Base-by-base conservation (phyloP, 2,797 vertebrate species). In the Oreochromis mossambicus region DNA sequence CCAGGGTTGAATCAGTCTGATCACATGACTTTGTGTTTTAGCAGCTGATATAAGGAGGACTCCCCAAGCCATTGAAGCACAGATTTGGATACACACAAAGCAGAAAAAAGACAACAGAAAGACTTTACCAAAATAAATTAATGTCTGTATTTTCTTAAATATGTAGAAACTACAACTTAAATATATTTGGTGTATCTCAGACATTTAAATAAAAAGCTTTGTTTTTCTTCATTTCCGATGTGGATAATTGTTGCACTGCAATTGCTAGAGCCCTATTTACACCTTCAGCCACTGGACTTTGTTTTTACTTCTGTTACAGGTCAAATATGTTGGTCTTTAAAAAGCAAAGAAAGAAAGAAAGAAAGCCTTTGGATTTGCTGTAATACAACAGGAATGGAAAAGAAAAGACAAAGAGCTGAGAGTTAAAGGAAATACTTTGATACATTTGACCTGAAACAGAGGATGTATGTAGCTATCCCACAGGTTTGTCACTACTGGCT, bases 161-260 rank as follows among this genome's bases (percentile, higher is more conserved):
- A 95, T 83, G 89, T 90, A 87, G 89, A 89, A 63, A 92, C 85
- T 90, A 93, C 48, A 95, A 94, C 83, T 94, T 92, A 95, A 95
- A 95, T 92, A 95, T 94, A 93, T 96, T 96, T 97, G 96, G 95
- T 96, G 94, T 93, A 83, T 83, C 88, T 86, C 70, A 91, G 90
- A 91, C 55, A 88, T 85, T 87, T 86, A 82, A 94, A 94, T 87
- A 90, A 86, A 95, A 91, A 93, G 88, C 91, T 91, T 88, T 84
- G 77, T 87, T 91, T 19, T 79, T 89, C 92, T 88, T 89, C 89
- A 88, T 91, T 90, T 87, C 83, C 29, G 10, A 5, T 75, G 77
- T 84, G 73, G 91, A 92, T 88, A 83, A 90, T 92, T 93, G 94
- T 91, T 93, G 92, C 91, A 91, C 93, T 79, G 90, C 83, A 77